Percentiles rank a stretch among this genome's conserved stretches.
These are phyloP conservation scores for Andrena marginata DNA, from an alignment of 2,888 invertebrate genomes.

Conservation along the genomic window DNA sequence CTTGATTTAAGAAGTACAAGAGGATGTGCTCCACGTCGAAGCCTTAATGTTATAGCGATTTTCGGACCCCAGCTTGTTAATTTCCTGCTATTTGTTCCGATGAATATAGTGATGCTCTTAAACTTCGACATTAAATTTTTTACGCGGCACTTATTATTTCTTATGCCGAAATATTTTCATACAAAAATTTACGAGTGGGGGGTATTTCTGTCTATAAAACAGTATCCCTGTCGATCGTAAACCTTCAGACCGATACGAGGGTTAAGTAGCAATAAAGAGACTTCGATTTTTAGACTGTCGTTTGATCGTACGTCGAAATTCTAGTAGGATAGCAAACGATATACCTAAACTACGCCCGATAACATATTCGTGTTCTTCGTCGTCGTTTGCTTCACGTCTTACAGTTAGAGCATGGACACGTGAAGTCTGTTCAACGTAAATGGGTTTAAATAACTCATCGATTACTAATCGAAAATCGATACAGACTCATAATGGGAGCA, in stretches of 20 bases:
- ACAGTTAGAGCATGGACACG: neutral
- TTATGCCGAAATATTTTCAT: conserved; percentile 41
- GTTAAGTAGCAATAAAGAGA: conserved; percentile 13
- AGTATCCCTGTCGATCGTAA: conserved; percentile 46
- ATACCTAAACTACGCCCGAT: neutral
- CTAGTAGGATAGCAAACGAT: neutral
- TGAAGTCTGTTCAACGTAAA: neutral
- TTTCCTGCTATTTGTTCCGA: neutral
- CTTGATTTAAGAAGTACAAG: neutral
- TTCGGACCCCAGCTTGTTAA: neutral
- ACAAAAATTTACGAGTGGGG: conserved; percentile 53
- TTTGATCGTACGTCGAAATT: neutral
- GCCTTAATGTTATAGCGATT: neutral
- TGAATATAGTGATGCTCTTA: neutral
- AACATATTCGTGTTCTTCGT: neutral
- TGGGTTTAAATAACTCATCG: conserved; percentile 13
- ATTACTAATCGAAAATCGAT: conserved; percentile 34
- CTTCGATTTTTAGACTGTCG: conserved; percentile 10
- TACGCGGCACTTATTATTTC: neutral
- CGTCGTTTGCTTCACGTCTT: neutral
- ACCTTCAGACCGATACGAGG: conserved; percentile 34
- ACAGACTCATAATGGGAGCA: neutral
- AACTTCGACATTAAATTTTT: neutral
- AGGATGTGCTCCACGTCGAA: neutral
- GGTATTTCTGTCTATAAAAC: conserved; percentile 33